Evolutionary conservation across 2,888 invertebrate genomes (phyloP).

Genomic region (Yponomeuta evonymella): DNA sequence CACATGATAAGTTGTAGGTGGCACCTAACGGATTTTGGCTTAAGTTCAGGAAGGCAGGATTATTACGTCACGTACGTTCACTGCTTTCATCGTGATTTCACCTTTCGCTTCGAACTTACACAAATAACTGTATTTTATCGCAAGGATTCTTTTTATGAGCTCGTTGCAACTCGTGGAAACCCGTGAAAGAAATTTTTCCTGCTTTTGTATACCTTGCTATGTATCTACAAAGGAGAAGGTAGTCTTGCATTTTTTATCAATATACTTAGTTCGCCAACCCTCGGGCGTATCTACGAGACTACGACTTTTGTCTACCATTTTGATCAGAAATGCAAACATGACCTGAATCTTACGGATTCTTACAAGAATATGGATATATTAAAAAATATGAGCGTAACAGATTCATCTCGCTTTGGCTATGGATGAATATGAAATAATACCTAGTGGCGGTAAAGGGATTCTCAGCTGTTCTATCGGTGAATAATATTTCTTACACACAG

Average conservation of each 20-base stretch:
- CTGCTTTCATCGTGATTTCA: background rate
- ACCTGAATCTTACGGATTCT: no score
- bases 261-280: no score
- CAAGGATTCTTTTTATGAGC: background rate
- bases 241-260: background rate
- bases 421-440: slow-evolving; percentile 38
- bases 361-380: background rate
- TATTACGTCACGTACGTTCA: slow-evolving; percentile 17
- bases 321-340: no score
- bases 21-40: slow-evolving; percentile 8
- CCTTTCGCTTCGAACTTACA: background rate
- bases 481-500: slow-evolving; percentile 25
- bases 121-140: background rate
- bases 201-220: no score
- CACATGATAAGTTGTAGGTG: no score
- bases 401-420: slow-evolving; percentile 25
- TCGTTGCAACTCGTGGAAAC: background rate
- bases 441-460: slow-evolving; percentile 22
- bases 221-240: background rate
- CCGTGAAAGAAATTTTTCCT: no score
- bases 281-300: no score
- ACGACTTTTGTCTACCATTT: no score
- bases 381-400: slow-evolving; percentile 19
- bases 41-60: slow-evolving; percentile 14
- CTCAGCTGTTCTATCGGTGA: slow-evolving; percentile 28